Evolutionary conservation across 2,113 vertebrate genomes (phyloP), one percentile per base, ranked within the genome.

Genomic region (Tor tambroides): DNA sequence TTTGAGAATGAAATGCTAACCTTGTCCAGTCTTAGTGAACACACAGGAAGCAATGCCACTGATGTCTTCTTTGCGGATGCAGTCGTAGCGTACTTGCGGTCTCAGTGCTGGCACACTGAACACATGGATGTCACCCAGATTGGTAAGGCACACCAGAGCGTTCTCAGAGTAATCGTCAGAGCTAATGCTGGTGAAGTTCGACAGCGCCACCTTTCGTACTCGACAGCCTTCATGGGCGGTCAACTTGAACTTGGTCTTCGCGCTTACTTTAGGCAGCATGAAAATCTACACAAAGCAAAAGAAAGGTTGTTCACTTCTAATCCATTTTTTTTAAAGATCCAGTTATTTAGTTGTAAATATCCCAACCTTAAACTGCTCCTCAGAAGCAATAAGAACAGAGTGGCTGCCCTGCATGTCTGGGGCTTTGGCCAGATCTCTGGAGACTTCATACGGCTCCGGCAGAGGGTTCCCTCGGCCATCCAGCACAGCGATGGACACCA

Each of bases 201-300:
- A 95, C 91, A 98, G 90, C 0, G 97, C 97, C 91, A 97, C 97
- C 92, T 98, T 98, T 87, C 98, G 95, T 51, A 99, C 97, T 0
- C 98, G 96, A 83, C 98, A 99, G 85, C 98, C 98, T 87, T 99
- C 98, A 0, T 98, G 97, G 0, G 98, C 98, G 0, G 98, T 99
- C 90, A 99, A 93, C 94, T 99, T 99, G 94, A 99, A 99, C 91
- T 99, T 99, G 69, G 98, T 98, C 94, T 99, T 99, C 23, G 97
- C 97, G 0, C 97, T 98, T 89, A 99, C 97, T 89, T 97, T 99
- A 15, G 98, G 98, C 65, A 99, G 94, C 0, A 96, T 97, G 91
- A 99, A 99, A 74, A 99, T 96, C 98, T 99, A 88, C 3, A 54
- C 35, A 30, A 69, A 54, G 28, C 5, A 8, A 7, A 35, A 85